A percentile compares a stretch with the other conserved stretches of the same genome.
These are phyloP conservation scores for Pseudorasbora parva DNA, from an alignment of 2,113 vertebrate species.

Conservation along the genomic window DNA sequence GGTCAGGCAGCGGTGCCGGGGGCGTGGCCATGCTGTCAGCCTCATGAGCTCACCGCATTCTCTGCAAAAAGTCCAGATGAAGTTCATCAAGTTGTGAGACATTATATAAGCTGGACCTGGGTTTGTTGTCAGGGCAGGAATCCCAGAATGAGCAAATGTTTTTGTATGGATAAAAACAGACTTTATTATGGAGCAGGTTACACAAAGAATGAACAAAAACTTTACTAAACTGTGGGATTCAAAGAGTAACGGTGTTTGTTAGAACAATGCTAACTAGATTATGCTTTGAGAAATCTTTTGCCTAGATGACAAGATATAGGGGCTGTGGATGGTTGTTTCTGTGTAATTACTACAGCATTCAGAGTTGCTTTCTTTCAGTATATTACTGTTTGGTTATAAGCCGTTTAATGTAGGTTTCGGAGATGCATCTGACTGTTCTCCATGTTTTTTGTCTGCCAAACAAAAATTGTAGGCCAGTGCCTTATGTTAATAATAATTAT, in stretches of 20 bases:
- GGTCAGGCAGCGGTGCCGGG: constrained; percentile 5
- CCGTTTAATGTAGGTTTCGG: background rate
- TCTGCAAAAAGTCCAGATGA: background rate
- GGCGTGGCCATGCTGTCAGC: too few species aligned
- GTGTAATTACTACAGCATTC: background rate
- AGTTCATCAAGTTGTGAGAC: background rate
- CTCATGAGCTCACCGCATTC: too few species aligned
- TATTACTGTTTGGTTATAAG: background rate
- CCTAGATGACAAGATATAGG: background rate
- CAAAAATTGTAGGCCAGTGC: too few species aligned
- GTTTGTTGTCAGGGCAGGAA: constrained; percentile 15
- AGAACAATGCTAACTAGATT: background rate
- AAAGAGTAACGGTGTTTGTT: background rate
- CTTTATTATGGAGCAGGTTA: constrained; percentile 16
- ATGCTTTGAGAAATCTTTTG: background rate
- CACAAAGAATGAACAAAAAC: constrained; percentile 6
- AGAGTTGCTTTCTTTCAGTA: too few species aligned
- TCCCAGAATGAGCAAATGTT: constrained; percentile 30
- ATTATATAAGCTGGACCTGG: constrained; percentile 16
- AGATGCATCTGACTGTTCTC: too few species aligned
- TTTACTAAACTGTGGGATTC: background rate
- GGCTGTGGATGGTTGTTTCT: background rate
- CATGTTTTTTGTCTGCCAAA: too few species aligned
- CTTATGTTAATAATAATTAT: too few species aligned
- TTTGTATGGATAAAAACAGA: constrained; percentile 1